phyloP scores from a whole-genome alignment of 2,888 invertebrate species.

The Cantharis lateralis region DNA sequence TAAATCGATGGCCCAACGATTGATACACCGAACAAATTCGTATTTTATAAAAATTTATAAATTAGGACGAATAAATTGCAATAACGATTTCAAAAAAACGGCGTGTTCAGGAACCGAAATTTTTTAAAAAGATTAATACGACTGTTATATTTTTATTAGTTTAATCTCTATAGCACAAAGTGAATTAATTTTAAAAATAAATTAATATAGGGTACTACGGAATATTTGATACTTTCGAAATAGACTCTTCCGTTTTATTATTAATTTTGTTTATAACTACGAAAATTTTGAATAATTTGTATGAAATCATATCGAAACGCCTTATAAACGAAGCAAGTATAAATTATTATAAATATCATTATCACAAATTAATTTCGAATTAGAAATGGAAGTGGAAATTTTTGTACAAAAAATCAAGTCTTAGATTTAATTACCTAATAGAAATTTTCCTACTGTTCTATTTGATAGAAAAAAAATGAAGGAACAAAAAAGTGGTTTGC shows the following conservation, averaged over 20 bases:
- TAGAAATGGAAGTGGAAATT: conserved; percentile 13
- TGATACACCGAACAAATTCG: neutral
- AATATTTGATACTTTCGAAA: neutral
- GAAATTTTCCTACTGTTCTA: conserved; percentile 7
- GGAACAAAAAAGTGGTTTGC: conserved; percentile 12
- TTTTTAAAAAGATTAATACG: neutral
- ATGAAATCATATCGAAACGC: conserved; percentile 26
- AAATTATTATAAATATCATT: conserved; percentile 15
- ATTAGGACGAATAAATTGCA: neutral
- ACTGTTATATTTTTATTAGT: neutral
- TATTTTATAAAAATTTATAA: neutral
- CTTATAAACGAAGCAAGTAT: conserved; percentile 7
- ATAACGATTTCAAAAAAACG: neutral
- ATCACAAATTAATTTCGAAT: conserved; percentile 12
- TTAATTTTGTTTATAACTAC: neutral
- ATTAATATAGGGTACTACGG: neutral
- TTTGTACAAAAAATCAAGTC: conserved; percentile 25
- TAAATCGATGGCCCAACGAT: neutral
- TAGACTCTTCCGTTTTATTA: neutral
- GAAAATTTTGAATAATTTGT: neutral
- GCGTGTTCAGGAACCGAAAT: neutral
- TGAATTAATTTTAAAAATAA: neutral
- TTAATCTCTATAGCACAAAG: neutral
- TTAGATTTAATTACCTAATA: conserved; percentile 9
- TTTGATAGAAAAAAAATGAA: neutral